Evolutionary conservation across 2,888 invertebrate species (phyloP), one percentile per base, ranked within the genome.

Genomic region (Pegoplata infirma): DNA sequence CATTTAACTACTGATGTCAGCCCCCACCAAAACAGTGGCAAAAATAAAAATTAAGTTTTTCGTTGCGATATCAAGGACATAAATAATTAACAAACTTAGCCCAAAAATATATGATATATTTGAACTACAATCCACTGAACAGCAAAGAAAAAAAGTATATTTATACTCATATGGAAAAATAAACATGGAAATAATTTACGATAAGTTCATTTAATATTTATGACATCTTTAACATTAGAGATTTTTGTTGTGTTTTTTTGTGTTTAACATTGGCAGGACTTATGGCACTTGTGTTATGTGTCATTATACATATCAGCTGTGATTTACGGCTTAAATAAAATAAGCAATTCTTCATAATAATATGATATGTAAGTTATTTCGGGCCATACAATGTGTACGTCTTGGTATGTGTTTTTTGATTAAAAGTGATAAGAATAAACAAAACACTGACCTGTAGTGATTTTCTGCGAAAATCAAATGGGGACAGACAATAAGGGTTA

Each of bases 121-220:
- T 84, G 64, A 21, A 51, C 71, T 59, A 47, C 53, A 61, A 55
- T 25, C 58, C 46, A 77, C 67, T 61, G 7, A 16, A 47, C 10
- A 58, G 46, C 14, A 23, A 17, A 12, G 25, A 46, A 14, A 47
- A 23, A 32, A n/a, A n/a, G n/a, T n/a, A n/a, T n/a, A n/a, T n/a
- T n/a, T 10, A 32, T 40, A n/a, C n/a, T 40, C 36, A 40, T 40
- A 32, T 5, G 32, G 12, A 32, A 47, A n/a, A n/a, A n/a, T n/a
- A 16, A 25, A 16, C 19, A 17, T 32, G 19, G 51, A 71, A 72
- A 79, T 75, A 61, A 75, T 71, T 67, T 51, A 28, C 71, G 88
- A 88, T 88, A 89, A 89, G 88, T 88, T 89, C 86, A 85, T 89
- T 88, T 89, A 89, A 89, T 89, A 89, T 89, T 89, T 89, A 89